Evolutionary conservation across 2,888 invertebrate species (phyloP), one percentile per base, ranked within the genome.

Genomic region (Auanema freiburgensis): DNA sequence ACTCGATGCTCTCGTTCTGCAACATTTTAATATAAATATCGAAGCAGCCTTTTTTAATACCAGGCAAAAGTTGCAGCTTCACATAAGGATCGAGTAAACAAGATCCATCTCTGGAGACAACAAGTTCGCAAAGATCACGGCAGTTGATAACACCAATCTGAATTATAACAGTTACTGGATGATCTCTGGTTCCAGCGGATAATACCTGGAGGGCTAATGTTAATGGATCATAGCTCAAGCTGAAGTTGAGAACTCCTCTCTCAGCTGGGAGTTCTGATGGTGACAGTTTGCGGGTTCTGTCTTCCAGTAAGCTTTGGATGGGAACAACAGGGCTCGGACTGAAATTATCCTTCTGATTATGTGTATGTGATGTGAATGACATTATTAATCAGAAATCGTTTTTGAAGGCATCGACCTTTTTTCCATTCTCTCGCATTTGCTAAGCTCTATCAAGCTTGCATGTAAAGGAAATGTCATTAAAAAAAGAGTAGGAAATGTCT

Each of bases 41-140:
- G 33, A 33, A 33, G 33, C 33, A 33, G 33, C 8, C 3, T 33
- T 33, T 95, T 84, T 93, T 93, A 85, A 96, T 96, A 83, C 97
- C 97, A 0, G 98, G 98, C 73, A 98, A 87, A 44, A 98, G 88
- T 85, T 96, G 97, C 62, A 98, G 88, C 85, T 98, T 98, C 43
- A 98, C 94, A 85, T 98, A 98, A 0, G 97, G 97, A 87, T 98
- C 97, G 57, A 83, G 74, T n/a, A 73, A 69, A 52, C 79, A 72
- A 56, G 71, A 79, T 56, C 77, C 78, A 49, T 72, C 73, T 8
- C 75, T 67, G n/a, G 63, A 72, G n/a, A 74, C 66, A 14, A 68
- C 72, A 59, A 79, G 63, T 49, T 80, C 77, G 57, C 80, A 79
- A 21, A 83, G 71, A 53, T 76, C 67, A 10, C 72, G 68, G 46